Conservation (phyloP, 2,113 vertebrate genomes). For the Pogonocichla stellata region DNA sequence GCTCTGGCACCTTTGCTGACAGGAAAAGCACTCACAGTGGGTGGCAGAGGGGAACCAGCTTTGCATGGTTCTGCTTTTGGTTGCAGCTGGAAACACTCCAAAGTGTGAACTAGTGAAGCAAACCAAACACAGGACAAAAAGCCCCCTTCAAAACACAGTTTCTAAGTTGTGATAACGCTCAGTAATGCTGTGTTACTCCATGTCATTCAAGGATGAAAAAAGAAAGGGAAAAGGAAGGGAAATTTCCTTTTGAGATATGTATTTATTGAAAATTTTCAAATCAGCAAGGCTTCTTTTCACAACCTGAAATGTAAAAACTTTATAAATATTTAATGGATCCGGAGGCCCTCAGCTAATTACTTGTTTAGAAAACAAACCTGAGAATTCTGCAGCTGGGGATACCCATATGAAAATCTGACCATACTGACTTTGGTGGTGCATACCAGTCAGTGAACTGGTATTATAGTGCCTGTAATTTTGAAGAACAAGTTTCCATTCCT, state of each 20-base stretch:
- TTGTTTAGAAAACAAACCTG: background rate
- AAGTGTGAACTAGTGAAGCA: background rate
- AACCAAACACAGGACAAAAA: background rate
- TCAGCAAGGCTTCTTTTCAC: background rate
- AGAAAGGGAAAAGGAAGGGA: background rate
- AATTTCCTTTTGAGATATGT: background rate
- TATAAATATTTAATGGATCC: background rate
- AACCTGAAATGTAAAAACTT: background rate
- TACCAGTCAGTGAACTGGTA: background rate
- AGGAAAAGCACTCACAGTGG: accelerated
- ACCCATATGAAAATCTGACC: background rate
- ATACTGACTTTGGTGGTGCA: background rate
- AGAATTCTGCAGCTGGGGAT: background rate
- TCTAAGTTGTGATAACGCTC: background rate
- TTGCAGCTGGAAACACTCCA: background rate
- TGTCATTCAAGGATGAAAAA: background rate
- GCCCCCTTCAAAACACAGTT: accelerated
- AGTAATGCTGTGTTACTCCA: background rate
- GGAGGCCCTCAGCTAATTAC: background rate
- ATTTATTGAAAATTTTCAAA: background rate
- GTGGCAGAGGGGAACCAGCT: background rate
- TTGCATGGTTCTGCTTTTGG: background rate
- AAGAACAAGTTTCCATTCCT: background rate
- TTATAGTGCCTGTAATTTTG: background rate
- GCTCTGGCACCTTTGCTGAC: background rate